These are phyloP conservation scores for Listronotus bonariensis DNA, from an alignment of 1,140 invertebrate species.

Conservation along the genomic window DNA sequence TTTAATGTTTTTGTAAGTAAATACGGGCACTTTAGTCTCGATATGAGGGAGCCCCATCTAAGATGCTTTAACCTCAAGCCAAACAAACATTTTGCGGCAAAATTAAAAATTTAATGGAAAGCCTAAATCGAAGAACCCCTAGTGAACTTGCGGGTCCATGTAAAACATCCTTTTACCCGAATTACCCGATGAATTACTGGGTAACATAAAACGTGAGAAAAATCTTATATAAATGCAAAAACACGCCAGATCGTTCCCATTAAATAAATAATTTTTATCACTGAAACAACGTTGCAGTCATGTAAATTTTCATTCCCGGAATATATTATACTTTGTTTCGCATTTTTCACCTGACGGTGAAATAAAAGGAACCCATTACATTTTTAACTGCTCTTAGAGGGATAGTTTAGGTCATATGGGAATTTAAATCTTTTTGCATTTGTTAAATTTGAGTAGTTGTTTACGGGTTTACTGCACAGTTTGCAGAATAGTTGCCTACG, in stretches of 20 bases:
- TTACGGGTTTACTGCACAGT: too few species aligned
- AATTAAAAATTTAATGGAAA: neutral
- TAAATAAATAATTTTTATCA: constrained; percentile 31
- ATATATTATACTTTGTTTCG: constrained; percentile 26
- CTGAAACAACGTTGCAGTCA: constrained; percentile 20
- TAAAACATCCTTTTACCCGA: neutral
- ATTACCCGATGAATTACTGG: constrained; percentile 7
- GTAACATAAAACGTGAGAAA: constrained; percentile 14
- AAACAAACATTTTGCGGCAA: too few species aligned
- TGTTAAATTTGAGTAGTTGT: too few species aligned
- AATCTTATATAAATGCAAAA: constrained; percentile 28
- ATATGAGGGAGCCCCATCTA: too few species aligned
- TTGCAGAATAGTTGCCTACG: too few species aligned
- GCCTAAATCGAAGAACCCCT: neutral
- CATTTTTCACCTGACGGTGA: constrained; percentile 22
- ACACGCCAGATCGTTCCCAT: constrained; percentile 23
- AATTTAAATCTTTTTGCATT: constrained; percentile 11
- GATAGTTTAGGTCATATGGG: constrained; percentile 14
- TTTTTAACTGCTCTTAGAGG: constrained; percentile 27
- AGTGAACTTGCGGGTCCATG: neutral
- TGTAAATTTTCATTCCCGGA: constrained; percentile 25
- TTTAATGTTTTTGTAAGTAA: too few species aligned
- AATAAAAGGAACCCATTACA: constrained; percentile 28
- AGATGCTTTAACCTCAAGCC: too few species aligned
- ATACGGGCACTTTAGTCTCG: too few species aligned